Percentiles rank a stretch among this genome's conserved stretches.
Evolutionary conservation across 2,113 vertebrate species (phyloP).

Genomic region (Crotalus viridis): DNA sequence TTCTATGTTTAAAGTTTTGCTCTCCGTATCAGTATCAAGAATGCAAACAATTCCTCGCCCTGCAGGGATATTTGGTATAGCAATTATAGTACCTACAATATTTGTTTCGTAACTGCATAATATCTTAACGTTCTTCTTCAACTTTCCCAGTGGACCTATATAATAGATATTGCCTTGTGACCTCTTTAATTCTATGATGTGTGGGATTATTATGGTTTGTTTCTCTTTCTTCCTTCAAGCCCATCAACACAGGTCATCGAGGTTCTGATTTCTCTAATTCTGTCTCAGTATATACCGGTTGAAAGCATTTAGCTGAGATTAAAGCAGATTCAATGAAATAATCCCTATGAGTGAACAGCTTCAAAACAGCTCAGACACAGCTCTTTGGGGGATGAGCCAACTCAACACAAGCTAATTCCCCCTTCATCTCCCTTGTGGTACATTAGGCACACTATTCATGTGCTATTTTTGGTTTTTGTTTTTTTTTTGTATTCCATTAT

Average conservation of each 20-base stretch:
- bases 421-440: conserved; percentile 61
- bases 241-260: conserved; percentile 58
- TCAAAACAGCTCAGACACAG: conserved; percentile 76
- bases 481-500: conserved; percentile 39
- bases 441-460: background rate
- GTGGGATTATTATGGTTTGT: conserved; percentile 12
- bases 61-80: background rate
- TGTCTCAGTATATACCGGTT: conserved; percentile 72
- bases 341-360: conserved; percentile 83
- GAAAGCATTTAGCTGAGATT: conserved; percentile 87
- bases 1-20: conserved; percentile 23
- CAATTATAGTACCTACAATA: background rate
- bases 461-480: conserved; percentile 24
- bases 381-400: conserved; percentile 73
- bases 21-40: background rate
- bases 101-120: background rate
- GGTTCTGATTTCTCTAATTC: conserved; percentile 71
- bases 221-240: conserved; percentile 29
- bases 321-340: conserved; percentile 87
- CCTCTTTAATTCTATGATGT: background rate
- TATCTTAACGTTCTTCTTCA: conserved; percentile 13
- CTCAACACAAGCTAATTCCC: conserved; percentile 74
- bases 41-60: background rate
- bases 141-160: background rate
- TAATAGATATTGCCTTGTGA: conserved; percentile 13